Conservation (phyloP, 2,113 vertebrate species). For the Dipodomys spectabilis region DNA sequence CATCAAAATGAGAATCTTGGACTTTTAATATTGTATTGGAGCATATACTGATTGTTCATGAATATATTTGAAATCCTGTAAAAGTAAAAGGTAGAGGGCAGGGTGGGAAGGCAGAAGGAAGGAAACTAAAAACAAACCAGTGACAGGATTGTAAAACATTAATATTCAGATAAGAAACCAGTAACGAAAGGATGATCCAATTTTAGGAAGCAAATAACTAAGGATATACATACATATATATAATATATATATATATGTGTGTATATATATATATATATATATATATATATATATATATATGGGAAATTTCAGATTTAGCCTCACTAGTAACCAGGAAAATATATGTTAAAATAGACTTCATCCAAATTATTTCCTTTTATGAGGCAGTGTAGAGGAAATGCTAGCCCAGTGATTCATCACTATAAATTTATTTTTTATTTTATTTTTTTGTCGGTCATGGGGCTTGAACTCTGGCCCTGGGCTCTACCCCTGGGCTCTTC, state of each 20-base stretch:
- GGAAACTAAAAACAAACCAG: background rate
- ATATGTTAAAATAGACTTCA: background rate
- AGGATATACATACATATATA: background rate
- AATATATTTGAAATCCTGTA: background rate
- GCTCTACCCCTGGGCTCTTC: no score
- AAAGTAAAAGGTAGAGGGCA: background rate
- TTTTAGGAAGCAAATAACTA: background rate
- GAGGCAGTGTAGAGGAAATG: background rate
- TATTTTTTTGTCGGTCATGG: no score
- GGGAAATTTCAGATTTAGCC: background rate
- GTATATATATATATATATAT: no score
- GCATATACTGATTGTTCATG: background rate
- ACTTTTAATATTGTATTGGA: background rate
- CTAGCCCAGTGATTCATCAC: background rate
- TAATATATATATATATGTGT: no score
- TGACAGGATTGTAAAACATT: background rate
- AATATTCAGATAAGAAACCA: slow-evolving; percentile 23
- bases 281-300: no score
- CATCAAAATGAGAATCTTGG: background rate
- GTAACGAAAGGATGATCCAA: background rate
- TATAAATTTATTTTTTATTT: no score
- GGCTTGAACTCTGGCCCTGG: no score
- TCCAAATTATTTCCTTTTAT: slow-evolving; percentile 3
- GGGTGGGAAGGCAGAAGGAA: no score
- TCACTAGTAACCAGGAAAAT: slow-evolving; percentile 17